Percentiles rank a stretch among this genome's conserved stretches.
Conservation (phyloP, 1,140 invertebrate genomes). For the Drosophila baimaii region DNA sequence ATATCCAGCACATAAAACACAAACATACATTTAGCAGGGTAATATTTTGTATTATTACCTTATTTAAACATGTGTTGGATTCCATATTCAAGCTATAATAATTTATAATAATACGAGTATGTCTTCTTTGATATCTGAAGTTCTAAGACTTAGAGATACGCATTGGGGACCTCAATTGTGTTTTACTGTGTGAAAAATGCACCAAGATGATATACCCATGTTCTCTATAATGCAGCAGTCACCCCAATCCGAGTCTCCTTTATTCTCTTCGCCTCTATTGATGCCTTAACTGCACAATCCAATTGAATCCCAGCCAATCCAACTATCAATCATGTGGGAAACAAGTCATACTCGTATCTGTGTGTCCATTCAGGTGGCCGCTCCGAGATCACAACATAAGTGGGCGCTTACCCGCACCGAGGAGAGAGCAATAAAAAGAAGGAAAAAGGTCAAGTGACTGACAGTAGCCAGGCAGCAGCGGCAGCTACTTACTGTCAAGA, state of each 20-base stretch:
- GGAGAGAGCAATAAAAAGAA: constrained; percentile 49
- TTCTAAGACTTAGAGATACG: not conserved
- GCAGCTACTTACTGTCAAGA: constrained; percentile 81
- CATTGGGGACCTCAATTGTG: not conserved
- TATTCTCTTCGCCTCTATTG: constrained; percentile 11
- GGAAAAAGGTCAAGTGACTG: constrained; percentile 74
- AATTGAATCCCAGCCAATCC: constrained; percentile 26
- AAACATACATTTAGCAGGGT: not conserved
- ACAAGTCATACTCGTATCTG: constrained; percentile 55
- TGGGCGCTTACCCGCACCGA: constrained; percentile 58
- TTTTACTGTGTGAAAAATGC: not conserved
- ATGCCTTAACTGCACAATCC: constrained; percentile 19
- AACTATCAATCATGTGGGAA: constrained; percentile 56
- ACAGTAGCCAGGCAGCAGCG: constrained; percentile 57
- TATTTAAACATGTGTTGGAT: not conserved
- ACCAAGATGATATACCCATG: not conserved
- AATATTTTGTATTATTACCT: too few species aligned
- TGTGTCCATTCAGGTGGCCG: constrained; percentile 35
- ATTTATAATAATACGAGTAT: too few species aligned
- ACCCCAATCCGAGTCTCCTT: not conserved
- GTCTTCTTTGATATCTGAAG: too few species aligned
- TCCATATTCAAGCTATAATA: not conserved
- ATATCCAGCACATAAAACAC: not conserved
- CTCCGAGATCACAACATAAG: constrained; percentile 43
- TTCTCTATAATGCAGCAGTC: not conserved